A percentile compares a stretch with the other conserved stretches of the same genome.
Conservation (phyloP, 1,140 invertebrate genomes). For the Drosophila funebris region DNA sequence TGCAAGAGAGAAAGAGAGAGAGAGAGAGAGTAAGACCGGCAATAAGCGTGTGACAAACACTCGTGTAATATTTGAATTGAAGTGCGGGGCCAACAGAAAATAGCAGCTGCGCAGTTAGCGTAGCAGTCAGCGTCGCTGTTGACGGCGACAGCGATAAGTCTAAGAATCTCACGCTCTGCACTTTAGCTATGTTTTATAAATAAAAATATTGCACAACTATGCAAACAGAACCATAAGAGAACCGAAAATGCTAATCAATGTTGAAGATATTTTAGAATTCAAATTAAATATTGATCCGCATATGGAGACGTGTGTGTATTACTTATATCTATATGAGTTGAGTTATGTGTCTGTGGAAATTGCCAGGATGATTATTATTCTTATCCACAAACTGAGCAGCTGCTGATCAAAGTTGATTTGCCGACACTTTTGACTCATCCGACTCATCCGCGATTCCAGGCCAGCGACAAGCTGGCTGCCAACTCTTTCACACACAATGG, state of each 20-base stretch:
- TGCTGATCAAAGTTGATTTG: slow-evolving; percentile 40
- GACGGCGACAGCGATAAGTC: slow-evolving; percentile 12
- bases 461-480: slow-evolving; percentile 53
- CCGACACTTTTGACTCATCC: slow-evolving; percentile 55
- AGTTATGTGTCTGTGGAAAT: neutral
- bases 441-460: neutral
- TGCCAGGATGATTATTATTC: slow-evolving; percentile 1
- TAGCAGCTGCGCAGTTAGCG: neutral
- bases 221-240: slow-evolving; percentile 17
- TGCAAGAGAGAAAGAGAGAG: slow-evolving; percentile 9
- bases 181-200: slow-evolving; percentile 48
- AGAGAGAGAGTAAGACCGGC: slow-evolving; percentile 12
- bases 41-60: slow-evolving; percentile 46
- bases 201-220: slow-evolving; percentile 47
- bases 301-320: neutral
- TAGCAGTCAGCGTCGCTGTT: slow-evolving; percentile 1
- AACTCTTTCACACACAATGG: slow-evolving; percentile 40
- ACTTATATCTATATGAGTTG: neutral
- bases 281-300: slow-evolving; percentile 31
- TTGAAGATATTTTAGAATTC: slow-evolving; percentile 12
- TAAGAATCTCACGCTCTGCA: slow-evolving; percentile 73
- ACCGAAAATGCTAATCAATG: slow-evolving; percentile 26
- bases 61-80: slow-evolving; percentile 74
- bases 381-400: neutral
- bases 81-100: slow-evolving; percentile 66